phyloP scores from a whole-genome alignment of 2,888 invertebrate species.

The Microplitis deprimator region DNA sequence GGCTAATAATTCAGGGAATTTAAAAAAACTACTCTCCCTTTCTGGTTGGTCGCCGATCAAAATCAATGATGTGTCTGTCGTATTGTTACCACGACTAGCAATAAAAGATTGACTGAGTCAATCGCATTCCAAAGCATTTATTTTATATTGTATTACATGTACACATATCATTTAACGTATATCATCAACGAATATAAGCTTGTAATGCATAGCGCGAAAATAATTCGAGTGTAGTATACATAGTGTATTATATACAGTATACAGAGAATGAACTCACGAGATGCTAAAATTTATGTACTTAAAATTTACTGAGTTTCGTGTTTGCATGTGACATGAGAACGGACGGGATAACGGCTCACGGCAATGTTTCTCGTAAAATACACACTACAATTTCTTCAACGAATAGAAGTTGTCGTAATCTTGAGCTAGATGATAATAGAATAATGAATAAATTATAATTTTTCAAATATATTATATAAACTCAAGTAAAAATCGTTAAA shows the following conservation, averaged over 20 bases:
- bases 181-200: background rate
- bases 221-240: background rate
- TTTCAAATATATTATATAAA: background rate
- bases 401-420: background rate
- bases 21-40: background rate
- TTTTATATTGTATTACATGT: background rate
- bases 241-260: background rate
- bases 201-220: background rate
- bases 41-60: constrained; percentile 12
- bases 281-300: constrained; percentile 8
- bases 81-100: background rate
- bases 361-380: constrained; percentile 12
- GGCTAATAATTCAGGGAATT: background rate
- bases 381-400: constrained; percentile 5
- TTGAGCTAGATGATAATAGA: constrained; percentile 36
- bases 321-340: constrained; percentile 29
- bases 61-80: constrained; percentile 23
- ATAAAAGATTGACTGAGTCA: constrained; percentile 5
- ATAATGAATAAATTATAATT: constrained; percentile 34
- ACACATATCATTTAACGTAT: background rate
- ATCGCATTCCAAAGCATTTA: background rate
- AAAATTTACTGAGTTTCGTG: constrained; percentile 20
- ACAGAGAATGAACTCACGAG: background rate
- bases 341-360: constrained; percentile 18
- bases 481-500: background rate